Percentiles rank a stretch among this genome's conserved stretches.
Evolutionary conservation across 2,113 vertebrate genomes (phyloP).

Genomic region (Myiagra hebetior): DNA sequence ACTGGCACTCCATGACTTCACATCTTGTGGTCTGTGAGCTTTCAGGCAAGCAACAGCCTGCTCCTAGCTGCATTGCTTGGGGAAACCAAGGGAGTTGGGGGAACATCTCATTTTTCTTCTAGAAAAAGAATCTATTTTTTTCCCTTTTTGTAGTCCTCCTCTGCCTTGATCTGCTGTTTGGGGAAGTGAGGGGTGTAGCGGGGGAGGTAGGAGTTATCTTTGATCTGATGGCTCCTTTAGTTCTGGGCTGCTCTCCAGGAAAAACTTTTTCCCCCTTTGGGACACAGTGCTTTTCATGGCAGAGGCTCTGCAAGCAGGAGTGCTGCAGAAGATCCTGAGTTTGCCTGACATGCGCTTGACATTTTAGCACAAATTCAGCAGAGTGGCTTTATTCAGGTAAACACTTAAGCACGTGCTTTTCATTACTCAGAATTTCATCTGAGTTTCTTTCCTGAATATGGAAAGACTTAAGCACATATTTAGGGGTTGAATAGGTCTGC

Average conservation of each 20-base stretch:
- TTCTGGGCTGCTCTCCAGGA: constrained; percentile 19
- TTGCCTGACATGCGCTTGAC: background rate
- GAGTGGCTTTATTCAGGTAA: constrained; percentile 33
- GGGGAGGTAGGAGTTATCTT: constrained; percentile 26
- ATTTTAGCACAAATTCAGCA: constrained; percentile 6
- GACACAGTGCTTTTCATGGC: background rate
- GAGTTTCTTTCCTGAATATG: background rate
- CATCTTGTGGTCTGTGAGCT: background rate
- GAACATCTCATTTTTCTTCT: background rate
- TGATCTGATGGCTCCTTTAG: constrained; percentile 2
- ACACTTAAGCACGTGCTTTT: constrained; percentile 4
- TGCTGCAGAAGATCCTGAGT: background rate
- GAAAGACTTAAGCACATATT: constrained; percentile 21
- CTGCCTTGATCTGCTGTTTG: background rate
- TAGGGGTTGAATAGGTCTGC: background rate
- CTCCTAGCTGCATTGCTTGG: background rate
- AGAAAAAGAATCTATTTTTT: background rate
- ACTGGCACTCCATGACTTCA: background rate
- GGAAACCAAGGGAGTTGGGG: background rate
- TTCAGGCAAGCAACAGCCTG: background rate
- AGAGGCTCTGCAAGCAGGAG: background rate
- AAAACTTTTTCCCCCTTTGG: background rate
- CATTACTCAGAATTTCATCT: background rate
- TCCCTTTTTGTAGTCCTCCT: background rate
- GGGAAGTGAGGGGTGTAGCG: background rate